Conservation (phyloP, 2,888 invertebrate species). For the Sthenelais limicola region DNA sequence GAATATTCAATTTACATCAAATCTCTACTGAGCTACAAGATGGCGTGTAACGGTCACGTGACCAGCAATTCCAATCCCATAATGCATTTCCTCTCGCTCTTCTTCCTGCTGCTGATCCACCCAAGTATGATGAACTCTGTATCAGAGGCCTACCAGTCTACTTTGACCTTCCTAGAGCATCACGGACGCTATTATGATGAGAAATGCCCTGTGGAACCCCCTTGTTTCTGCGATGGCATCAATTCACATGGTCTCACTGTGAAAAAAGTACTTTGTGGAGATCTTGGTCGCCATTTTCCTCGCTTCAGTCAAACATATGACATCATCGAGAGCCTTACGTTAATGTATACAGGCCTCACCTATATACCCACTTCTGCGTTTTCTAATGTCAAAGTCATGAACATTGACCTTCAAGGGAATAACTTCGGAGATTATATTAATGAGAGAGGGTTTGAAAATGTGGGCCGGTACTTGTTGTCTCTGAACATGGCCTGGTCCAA, state of each 20-base stretch:
- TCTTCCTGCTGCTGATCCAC: too few relatives aligned
- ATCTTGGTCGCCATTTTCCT: constrained; percentile 29
- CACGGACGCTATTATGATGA: constrained; percentile 15
- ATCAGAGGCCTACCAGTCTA: constrained; percentile 5
- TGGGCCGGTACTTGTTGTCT: constrained; percentile 41
- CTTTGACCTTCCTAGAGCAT: constrained; percentile 1
- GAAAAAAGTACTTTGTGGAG: constrained; percentile 32
- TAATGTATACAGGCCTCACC: constrained; percentile 36
- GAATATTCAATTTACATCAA: too few relatives aligned
- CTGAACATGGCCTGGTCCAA: constrained; percentile 52
- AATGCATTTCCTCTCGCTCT: too few relatives aligned
- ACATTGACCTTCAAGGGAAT: constrained; percentile 52
- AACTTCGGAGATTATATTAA: constrained; percentile 44
- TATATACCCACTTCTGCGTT: constrained; percentile 19
- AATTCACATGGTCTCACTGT: too few relatives aligned
- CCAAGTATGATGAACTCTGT: too few relatives aligned
- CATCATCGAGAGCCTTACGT: constrained; percentile 27
- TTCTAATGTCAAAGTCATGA: constrained; percentile 33
- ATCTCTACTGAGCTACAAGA: too few relatives aligned
- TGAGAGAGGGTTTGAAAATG: constrained; percentile 45
- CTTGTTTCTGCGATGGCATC: constrained; percentile 39
- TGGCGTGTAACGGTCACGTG: too few relatives aligned
- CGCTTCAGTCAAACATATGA: constrained; percentile 22
- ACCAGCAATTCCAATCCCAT: too few relatives aligned
- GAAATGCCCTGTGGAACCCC: constrained; percentile 32